Percentiles rank a stretch among this genome's conserved stretches.
These are phyloP conservation scores for Formica aserva DNA, from an alignment of 2,888 invertebrate species.

Conservation along the genomic window DNA sequence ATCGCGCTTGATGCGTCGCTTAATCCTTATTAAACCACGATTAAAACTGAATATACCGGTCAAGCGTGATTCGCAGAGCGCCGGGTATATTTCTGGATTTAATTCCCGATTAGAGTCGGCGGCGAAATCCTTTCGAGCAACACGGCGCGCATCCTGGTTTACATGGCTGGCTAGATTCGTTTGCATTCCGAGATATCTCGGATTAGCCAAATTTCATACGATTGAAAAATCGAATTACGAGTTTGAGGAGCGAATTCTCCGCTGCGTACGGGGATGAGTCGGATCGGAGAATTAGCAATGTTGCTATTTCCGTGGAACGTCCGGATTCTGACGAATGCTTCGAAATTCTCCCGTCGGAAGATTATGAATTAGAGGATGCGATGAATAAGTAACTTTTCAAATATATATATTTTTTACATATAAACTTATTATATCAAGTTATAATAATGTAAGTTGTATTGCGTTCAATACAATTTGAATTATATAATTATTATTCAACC, in stretches of 20 bases:
- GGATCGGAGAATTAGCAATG: slow-evolving; percentile 47
- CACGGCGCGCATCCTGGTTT: slow-evolving; percentile 32
- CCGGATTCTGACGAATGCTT: slow-evolving; percentile 50
- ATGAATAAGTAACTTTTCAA: slow-evolving; percentile 9
- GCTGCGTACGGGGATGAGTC: slow-evolving; percentile 35
- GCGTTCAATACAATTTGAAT: background rate
- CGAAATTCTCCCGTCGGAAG: slow-evolving; percentile 33
- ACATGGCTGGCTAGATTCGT: slow-evolving; percentile 59
- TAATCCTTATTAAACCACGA: slow-evolving; percentile 68
- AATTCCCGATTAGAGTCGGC: slow-evolving; percentile 70
- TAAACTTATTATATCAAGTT: background rate
- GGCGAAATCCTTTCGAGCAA: slow-evolving; percentile 32
- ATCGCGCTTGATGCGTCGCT: slow-evolving; percentile 35
- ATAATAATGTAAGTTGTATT: background rate
- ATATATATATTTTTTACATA: slow-evolving; percentile 14
- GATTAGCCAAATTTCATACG: slow-evolving; percentile 78
- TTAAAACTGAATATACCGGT: slow-evolving; percentile 59
- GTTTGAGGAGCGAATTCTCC: slow-evolving; percentile 51
- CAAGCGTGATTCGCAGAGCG: slow-evolving; percentile 24
- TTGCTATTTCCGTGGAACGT: slow-evolving; percentile 52
- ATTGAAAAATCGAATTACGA: slow-evolving; percentile 58
- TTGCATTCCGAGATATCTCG: slow-evolving; percentile 72
- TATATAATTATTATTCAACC: background rate
- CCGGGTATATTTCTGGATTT: slow-evolving; percentile 53
- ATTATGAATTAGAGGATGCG: slow-evolving; percentile 28